These are phyloP conservation scores for Neotoxoptera formosana DNA, from an alignment of 1,140 invertebrate genomes.

Conservation along the genomic window DNA sequence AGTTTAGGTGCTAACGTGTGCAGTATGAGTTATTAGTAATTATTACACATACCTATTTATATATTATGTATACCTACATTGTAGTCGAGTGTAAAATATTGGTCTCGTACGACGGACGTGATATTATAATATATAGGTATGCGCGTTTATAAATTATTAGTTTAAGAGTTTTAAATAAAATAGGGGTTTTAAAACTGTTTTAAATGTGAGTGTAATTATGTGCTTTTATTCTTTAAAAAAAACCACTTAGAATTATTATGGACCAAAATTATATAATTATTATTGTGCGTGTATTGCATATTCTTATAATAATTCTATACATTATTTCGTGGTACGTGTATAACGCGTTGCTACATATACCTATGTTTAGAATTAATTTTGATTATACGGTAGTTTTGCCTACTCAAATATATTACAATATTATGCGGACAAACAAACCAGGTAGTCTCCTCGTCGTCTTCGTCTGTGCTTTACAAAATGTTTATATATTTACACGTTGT, in stretches of 20 bases:
- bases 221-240: neutral
- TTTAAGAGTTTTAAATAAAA: neutral
- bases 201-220: neutral
- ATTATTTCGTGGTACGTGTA: no score
- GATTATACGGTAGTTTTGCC: neutral
- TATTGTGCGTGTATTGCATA: no score
- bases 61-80: neutral
- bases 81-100: neutral
- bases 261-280: no score
- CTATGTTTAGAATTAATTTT: neutral
- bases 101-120: neutral
- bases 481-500: neutral
- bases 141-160: neutral
- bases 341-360: no score
- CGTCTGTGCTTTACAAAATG: neutral
- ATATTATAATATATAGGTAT: no score
- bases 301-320: no score
- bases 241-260: no score
- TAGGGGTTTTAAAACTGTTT: neutral
- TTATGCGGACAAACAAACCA: neutral
- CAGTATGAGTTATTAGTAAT: neutral
- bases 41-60: neutral
- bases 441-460: neutral
- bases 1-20: neutral
- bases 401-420: neutral